phyloP scores from a whole-genome alignment of 2,113 vertebrate genomes.

The Toxostoma redivivum region DNA sequence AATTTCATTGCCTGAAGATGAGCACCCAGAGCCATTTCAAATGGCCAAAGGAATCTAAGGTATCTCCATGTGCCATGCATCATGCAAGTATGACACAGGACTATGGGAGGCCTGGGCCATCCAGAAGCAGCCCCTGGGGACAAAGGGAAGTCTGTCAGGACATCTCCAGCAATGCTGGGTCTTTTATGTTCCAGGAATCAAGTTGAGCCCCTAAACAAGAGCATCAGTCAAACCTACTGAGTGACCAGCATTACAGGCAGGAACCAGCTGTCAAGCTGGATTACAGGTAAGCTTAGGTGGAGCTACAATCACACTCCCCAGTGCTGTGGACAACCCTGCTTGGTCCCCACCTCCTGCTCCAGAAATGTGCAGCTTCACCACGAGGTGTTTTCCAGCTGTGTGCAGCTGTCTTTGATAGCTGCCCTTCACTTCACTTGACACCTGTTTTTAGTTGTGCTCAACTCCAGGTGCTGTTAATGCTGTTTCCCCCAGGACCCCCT shows the following conservation, averaged over 20 bases:
- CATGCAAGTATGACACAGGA: neutral
- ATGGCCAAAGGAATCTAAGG: neutral
- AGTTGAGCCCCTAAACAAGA: neutral
- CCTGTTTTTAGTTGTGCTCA: neutral
- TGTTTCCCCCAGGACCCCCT: neutral
- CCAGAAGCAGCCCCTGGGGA: neutral
- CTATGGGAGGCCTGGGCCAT: neutral
- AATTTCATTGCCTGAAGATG: neutral
- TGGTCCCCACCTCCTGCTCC: neutral
- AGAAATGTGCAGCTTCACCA: neutral
- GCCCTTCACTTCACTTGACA: neutral
- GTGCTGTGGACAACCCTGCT: neutral
- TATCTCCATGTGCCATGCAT: accelerated
- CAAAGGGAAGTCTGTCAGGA: neutral
- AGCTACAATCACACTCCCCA: neutral
- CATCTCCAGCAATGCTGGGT: neutral
- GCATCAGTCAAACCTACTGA: neutral
- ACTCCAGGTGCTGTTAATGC: neutral
- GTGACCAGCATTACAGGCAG: neutral
- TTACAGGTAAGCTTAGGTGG: neutral
- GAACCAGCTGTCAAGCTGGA: neutral
- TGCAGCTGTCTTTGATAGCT: neutral
- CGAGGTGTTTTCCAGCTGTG: neutral
- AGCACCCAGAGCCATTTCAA: neutral
- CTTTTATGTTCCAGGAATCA: neutral